Percentiles rank a stretch among this genome's conserved stretches.
phyloP scores from a whole-genome alignment of 2,888 invertebrate species.

The Oegoconia quadripuncta region DNA sequence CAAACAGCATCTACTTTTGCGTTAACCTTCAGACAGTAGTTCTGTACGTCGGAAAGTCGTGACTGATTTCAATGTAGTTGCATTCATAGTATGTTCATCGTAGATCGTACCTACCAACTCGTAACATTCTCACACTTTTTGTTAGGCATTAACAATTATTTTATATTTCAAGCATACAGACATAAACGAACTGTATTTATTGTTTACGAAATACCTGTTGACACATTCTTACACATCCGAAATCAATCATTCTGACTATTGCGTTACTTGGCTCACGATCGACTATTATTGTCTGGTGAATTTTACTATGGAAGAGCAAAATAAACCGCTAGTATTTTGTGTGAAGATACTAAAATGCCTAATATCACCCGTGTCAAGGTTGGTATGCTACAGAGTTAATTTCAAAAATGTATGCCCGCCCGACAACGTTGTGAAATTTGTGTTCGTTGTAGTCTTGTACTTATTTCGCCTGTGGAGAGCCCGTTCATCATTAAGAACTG shows the following conservation, averaged over 20 bases:
- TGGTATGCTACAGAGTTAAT: slow-evolving; percentile 13
- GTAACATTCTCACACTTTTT: slow-evolving; percentile 1
- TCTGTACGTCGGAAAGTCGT: slow-evolving; percentile 6
- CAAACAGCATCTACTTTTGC: neutral
- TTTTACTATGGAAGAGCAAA: neutral
- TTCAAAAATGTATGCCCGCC: no score
- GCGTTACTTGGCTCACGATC: neutral
- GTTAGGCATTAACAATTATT: neutral
- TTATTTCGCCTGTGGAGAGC: no score
- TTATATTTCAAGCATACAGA: neutral
- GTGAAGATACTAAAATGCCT: slow-evolving; percentile 32
- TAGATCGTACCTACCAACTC: no score
- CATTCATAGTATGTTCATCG: slow-evolving; percentile 2
- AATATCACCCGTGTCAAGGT: slow-evolving; percentile 36
- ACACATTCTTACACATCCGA: neutral
- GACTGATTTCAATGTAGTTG: slow-evolving; percentile 6
- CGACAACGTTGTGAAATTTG: no score
- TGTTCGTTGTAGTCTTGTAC: no score
- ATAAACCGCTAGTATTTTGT: slow-evolving; percentile 18
- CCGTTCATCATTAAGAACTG: no score
- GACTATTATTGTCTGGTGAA: neutral
- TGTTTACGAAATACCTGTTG: slow-evolving; percentile 14
- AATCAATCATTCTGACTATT: neutral
- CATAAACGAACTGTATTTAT: slow-evolving; percentile 3
- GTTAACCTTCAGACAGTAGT: neutral